phyloP scores from a whole-genome alignment of 2,797 vertebrate genomes.

The Halcyon badia region DNA sequence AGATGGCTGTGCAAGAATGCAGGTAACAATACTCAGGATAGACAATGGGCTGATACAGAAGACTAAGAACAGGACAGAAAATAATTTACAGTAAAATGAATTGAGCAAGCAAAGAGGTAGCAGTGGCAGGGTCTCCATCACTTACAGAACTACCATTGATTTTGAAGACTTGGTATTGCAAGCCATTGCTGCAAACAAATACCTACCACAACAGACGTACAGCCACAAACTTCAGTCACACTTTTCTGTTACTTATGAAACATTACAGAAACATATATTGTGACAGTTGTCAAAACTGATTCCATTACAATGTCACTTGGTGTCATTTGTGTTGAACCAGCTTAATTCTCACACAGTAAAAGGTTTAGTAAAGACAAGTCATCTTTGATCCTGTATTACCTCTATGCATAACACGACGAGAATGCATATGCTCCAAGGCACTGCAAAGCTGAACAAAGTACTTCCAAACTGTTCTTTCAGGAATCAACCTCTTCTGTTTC shows the following conservation, averaged over 20 bases:
- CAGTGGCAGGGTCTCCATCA: neutral
- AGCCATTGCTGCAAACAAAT: neutral
- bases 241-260: neutral
- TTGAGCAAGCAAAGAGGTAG: neutral
- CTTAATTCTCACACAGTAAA: neutral
- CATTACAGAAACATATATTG: neutral
- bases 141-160: neutral
- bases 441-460: conserved; percentile 99
- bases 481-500: conserved; percentile 96
- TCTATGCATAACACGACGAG: conserved; percentile 97
- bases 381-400: conserved; percentile 79
- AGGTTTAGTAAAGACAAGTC: neutral
- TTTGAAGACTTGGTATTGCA: neutral
- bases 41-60: neutral
- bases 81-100: neutral
- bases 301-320: neutral
- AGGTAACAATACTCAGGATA: neutral
- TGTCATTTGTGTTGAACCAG: neutral
- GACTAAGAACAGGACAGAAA: neutral
- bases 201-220: neutral
- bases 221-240: neutral
- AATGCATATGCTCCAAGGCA: conserved; percentile 98
- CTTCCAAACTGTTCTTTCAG: conserved; percentile 98
- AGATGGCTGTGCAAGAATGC: neutral
- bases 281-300: neutral